Evolutionary conservation across 2,113 vertebrate species (phyloP), one percentile per base, ranked within the genome.

Genomic region (Passer montanus): DNA sequence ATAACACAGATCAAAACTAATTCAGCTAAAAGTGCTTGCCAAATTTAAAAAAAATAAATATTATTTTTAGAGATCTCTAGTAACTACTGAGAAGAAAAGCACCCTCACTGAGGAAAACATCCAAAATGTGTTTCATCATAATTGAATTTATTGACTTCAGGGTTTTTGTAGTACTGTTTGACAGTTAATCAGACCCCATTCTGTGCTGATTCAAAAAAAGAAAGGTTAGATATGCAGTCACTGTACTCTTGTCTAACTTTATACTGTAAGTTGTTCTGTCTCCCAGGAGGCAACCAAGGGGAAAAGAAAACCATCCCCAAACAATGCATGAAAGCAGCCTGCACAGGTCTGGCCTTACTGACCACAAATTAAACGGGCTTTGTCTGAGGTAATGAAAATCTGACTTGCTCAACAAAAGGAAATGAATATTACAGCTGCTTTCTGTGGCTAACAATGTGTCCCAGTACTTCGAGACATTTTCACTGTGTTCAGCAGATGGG

Each of bases 351-450:
- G 82, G 56, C 67, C 85, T 63, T 75, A 77, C 35, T 78, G 92
- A 60, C 50, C 88, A 89, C 76, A 92, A 37, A 85, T 80, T 89
- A 92, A 89, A 90, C 2, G 26, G 43, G 50, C 74, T 87, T 90
- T 90, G 88, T 84, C 80, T n/a, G 41, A 92, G 62, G 66, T 74
- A 95, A 95, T 67, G 88, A 76, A 92, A 90, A 82, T 93, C 69
- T 77, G 94, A 93, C 87, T 86, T 93, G 87, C 67, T 84, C 77
- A 73, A 66, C 84, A 83, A 76, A 89, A 90, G 88, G 80, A 94
- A 93, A 95, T 72, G 4, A 92, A 60, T 82, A 87, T 93, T 89
- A 85, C 85, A 94, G 84, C 79, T 81, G 74, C 73, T 84, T 75
- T 69, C 56, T 44, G 55, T 9, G 35, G 62, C 73, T 91, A 90